Evolutionary conservation across 2,113 vertebrate genomes (phyloP), one percentile per base, ranked within the genome.

Genomic region (Neotoma lepida): DNA sequence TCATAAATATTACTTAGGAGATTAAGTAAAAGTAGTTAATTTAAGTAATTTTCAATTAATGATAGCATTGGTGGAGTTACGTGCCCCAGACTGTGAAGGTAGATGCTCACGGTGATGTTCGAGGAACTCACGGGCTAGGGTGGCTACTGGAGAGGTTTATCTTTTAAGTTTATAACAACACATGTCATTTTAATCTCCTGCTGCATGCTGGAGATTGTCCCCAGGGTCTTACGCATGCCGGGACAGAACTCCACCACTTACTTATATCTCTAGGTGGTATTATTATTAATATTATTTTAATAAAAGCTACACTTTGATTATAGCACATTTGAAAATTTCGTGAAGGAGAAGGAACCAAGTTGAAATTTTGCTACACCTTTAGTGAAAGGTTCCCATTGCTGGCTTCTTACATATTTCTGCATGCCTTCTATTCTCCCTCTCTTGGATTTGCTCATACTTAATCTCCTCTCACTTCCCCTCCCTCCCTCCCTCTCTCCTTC

Each of bases 1-100:
- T 97, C n/a, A 44, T 44, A 94, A 24, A 28, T 71, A 73, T 35
- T 68, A 70, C 44, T 70, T 87, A 94, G 54, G 15, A 91, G 6
- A 6, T 35, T 70, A 84, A 91, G 51, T 71, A 84, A 77, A 92
- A 90, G 68, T 44, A 92, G 6, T 88, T 41, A 88, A 76, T 90
- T 92, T 63, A 93, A 89, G 88, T 18, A 88, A 77, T 73, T 95
- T 26, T 88, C 66, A 51, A 63, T 92, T 80, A 76, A 84, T 73
- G 49, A 84, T 56, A 78, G 49, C 46, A 44, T 26, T 14, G n/a
- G 30, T 71, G 61, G 66, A 63, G 70, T 4, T 26, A 28, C 4
- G 17, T 49, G 63, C 17, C 44, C 56, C 76, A 61, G 81, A 86
- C 6, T 39, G 9, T 77, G 74, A 46, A 74, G 64, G 28, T 46